phyloP scores from a whole-genome alignment of 2,888 invertebrate genomes.

The Megalurothrips usitatus region DNA sequence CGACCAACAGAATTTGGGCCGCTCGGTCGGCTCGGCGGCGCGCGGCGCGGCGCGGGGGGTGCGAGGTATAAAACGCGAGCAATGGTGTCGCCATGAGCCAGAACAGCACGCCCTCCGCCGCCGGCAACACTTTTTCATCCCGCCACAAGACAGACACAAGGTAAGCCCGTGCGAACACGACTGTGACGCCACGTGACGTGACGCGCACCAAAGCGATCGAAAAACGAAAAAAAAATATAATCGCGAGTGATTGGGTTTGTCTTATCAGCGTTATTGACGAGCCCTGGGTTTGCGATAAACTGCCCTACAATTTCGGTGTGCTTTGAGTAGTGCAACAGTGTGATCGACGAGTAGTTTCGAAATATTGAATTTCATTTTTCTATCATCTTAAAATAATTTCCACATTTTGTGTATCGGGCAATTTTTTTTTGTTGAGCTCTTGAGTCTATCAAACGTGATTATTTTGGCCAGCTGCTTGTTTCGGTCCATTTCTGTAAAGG shows the following conservation, averaged over 20 bases:
- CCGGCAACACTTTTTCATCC: background rate
- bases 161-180: background rate
- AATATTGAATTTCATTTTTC: background rate
- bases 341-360: background rate
- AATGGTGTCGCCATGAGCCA: conserved; percentile 24
- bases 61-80: conserved; percentile 23
- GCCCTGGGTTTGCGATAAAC: background rate
- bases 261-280: background rate
- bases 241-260: background rate
- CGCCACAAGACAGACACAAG: conserved; percentile 12
- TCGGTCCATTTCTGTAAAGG: background rate
- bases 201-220: conserved; percentile 33
- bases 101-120: conserved; percentile 7
- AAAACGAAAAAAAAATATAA: background rate
- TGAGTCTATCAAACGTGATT: too few relatives aligned
- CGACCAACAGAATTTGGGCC: background rate
- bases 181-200: conserved; percentile 29
- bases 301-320: background rate
- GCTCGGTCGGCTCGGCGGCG: background rate
- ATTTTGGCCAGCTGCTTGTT: background rate
- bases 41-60: background rate
- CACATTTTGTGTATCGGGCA: background rate
- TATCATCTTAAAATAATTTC: background rate
- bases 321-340: background rate
- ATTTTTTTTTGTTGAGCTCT: background rate